Evolutionary conservation across 2,797 vertebrate species (phyloP), one percentile per base, ranked within the genome.

Genomic region (Phyllotis vaccarum): DNA sequence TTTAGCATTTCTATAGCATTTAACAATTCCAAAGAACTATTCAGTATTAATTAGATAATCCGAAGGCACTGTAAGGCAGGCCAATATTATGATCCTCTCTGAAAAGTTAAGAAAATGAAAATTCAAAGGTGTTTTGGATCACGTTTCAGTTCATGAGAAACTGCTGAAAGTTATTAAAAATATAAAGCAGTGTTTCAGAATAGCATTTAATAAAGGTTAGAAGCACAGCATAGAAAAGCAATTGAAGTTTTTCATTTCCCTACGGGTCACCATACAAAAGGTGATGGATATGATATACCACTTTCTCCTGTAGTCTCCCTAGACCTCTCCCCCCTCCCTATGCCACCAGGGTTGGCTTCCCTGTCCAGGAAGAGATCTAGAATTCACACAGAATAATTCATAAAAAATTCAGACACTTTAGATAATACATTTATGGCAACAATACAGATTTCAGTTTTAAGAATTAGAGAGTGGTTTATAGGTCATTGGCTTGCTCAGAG

Each of bases 21-120:
- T 97, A 95, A 96, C 88, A 96, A 96, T 97, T 94, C 62, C 82
- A 91, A 96, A 95, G 94, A 89, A 97, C 52, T 79, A 96, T 75
- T 97, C 92, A 95, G 70, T 96, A 88, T 95, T 97, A 97, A 97
- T 97, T 96, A 97, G 94, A 90, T 97, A 96, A 97, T 97, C 86
- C 72, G 96, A 95, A 96, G 92, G 29, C 34, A 95, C 92, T 87
- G 72, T 74, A 96, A 97, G 76, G 72, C 12, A 95, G 95, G 83
- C 92, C 97, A 98, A 97, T 97, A 97, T 97, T 97, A 96, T 97
- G 97, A 97, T 97, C 43, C 43, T 97, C 43, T 96, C 78, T 94
- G 94, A 96, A 95, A 96, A 92, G 72, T 95, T 95, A 97, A 95
- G 91, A 92, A 97, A 93, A 96, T 97, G 90, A 96, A 97, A 96